Base-by-base conservation (phyloP, 2,113 vertebrate genomes). In the Heterotis niloticus region DNA sequence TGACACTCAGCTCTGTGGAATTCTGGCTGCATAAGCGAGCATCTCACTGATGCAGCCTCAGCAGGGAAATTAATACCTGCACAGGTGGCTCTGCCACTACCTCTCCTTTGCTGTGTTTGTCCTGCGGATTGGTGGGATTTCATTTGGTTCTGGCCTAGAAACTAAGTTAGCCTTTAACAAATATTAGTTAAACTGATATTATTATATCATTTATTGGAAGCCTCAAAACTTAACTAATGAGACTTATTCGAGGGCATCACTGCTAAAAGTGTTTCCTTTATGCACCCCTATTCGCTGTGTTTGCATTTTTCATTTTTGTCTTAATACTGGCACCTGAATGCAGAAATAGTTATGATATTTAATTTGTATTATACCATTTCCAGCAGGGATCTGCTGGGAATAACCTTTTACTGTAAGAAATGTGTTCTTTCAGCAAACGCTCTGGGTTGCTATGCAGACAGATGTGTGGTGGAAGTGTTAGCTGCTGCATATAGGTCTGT, bases 31-130 rank as follows among this genome's bases (percentile, higher is more conserved):
- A 20, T 34, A 71, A 60, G 20, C 20, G 60, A 60, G 20, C n/a
- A 65, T 70, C 13, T 13, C 26, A 13, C 68, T 44, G 34, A 44
- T 44, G 34, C 34, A 60, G 67, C 56, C 17, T 17, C 60, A 18
- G 52, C 24, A 5, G 3, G 76, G 1, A 59, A 74, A 74, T 57
- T 68, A 44, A 57, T 62, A n/a, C 60, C 65, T 28, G 57, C 28
- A 71, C 77, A 78, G 54, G 57, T 71, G 74, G 57, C 28, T 18
- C 26, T 29, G 17, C 12, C 16, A 29, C 70, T 57, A 23, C 62
- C 44, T 70, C 14, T 23, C 28, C 52, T 16, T 60, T 78, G 20
- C 67, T 70, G 11, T 71, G 20, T 71, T 34, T 64, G 64, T 54
- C 51, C n/a, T 28, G 29, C 9, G 60, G 5, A 66, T 65, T 62